These are phyloP conservation scores for Conchocele bisecta DNA, from an alignment of 2,888 invertebrate genomes.

Conservation along the genomic window DNA sequence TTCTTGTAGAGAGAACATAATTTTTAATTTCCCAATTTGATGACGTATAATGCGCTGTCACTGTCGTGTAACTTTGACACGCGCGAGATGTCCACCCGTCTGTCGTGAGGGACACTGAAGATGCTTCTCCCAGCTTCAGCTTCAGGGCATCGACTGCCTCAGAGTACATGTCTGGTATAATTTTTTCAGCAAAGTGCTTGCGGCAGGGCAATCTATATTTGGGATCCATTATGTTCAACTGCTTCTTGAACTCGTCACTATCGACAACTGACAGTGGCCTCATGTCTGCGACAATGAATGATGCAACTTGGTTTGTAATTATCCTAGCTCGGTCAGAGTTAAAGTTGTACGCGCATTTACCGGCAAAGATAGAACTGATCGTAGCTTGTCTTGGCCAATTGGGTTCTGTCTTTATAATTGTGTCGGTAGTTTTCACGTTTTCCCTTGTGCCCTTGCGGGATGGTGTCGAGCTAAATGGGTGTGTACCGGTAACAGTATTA, in stretches of 20 bases:
- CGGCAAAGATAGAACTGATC: too few species aligned
- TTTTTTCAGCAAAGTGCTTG: slow-evolving; percentile 11
- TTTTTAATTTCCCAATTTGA: not conserved
- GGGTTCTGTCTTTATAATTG: too few species aligned
- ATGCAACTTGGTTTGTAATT: not conserved
- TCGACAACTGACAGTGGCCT: slow-evolving; percentile 10
- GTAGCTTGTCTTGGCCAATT: too few species aligned
- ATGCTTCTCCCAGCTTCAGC: slow-evolving; percentile 5
- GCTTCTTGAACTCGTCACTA: slow-evolving; percentile 6
- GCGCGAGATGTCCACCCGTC: slow-evolving; percentile 53
- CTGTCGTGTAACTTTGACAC: slow-evolving; percentile 42
- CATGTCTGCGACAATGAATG: not conserved
- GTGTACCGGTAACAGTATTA: too few species aligned
- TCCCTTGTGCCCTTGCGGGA: too few species aligned
- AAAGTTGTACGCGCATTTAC: too few species aligned
- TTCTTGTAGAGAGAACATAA: not conserved
- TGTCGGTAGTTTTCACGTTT: too few species aligned
- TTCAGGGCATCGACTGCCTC: slow-evolving; percentile 8
- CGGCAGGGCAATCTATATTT: slow-evolving; percentile 10
- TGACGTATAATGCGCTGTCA: slow-evolving; percentile 49
- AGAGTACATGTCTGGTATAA: not conserved
- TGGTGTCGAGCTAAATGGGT: too few species aligned
- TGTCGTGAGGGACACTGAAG: slow-evolving; percentile 38
- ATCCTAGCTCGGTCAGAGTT: too few species aligned
- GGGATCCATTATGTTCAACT: slow-evolving; percentile 13